Evolutionary conservation across 2,113 vertebrate genomes (phyloP), one percentile per base, ranked within the genome.

Genomic region (Azemiops feae): DNA sequence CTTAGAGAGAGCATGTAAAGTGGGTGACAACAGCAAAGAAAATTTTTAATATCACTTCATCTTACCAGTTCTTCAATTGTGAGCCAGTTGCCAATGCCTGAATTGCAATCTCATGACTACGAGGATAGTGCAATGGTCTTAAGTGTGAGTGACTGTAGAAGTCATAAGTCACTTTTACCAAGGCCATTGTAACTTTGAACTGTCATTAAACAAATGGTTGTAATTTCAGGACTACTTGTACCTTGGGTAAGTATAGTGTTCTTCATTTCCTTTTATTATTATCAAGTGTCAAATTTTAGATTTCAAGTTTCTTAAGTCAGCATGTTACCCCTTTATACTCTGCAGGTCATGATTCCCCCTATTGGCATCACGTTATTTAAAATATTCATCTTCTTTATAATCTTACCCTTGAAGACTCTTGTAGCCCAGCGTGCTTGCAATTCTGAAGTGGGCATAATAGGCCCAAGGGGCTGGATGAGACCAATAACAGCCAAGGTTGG

Each of bases 371-470:
- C 5, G 47, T 14, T 30, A 23, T 23, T 53, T 91, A n/a, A 74
- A 91, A 23, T 64, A 23, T 60, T 30, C 57, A 89, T 50, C 43
- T 16, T 22, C 25, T 27, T 47, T 55, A 34, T 30, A 58, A 58
- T 23, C 39, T 58, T 96, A 99, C 98, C 98, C 95, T 97, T 95
- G 94, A 99, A 98, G 85, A 98, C 97, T 94, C 97, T 97, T 0
- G 97, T 97, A 22, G 96, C 98, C 98, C 98, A 99, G 16, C 98
- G 98, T 5, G 98, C 98, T 96, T 99, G 98, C 94, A 99, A 97
- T 95, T 99, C 98, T 52, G 96, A 96, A 1, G 96, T 87, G 25
- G 98, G 97, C 94, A 98, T 97, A 45, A 98, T 95, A 39, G 98
- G 96, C 58, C 98, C 98, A 2, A 96, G 96, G 1, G 97, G 89